A percentile compares a stretch with the other conserved stretches of the same genome.
phyloP scores from a whole-genome alignment of 2,797 vertebrate species.

The Nothura maculosa region DNA sequence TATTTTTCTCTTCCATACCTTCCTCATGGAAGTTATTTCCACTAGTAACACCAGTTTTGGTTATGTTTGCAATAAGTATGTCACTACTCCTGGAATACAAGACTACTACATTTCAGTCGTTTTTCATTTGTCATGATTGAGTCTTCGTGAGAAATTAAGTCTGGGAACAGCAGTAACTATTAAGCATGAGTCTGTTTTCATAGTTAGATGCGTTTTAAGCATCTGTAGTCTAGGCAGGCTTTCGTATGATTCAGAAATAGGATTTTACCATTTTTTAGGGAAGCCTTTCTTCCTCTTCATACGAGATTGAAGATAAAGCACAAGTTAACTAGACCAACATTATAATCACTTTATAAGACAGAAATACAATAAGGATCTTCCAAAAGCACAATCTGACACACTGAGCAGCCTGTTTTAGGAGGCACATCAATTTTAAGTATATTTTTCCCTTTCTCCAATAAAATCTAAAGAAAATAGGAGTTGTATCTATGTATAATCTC shows the following conservation, averaged over 20 bases:
- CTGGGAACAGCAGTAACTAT: not conserved
- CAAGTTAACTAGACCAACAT: not conserved
- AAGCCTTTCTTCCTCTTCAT: fast-evolving
- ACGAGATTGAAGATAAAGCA: not conserved
- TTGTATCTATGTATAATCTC: not conserved
- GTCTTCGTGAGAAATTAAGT: not conserved
- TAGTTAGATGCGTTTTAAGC: not conserved
- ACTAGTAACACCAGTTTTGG: slow-evolving; percentile 40
- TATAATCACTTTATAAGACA: not conserved
- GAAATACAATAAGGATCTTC: not conserved
- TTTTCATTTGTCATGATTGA: not conserved
- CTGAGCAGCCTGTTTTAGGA: not conserved
- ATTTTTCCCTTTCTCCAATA: not conserved
- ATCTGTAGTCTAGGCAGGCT: slow-evolving; percentile 59
- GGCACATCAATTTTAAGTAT: not conserved
- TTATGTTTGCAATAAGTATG: slow-evolving; percentile 2
- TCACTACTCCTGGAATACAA: not conserved
- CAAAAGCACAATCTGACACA: not conserved
- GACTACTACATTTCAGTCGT: not conserved
- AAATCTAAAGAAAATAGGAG: not conserved
- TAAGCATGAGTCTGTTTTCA: not conserved
- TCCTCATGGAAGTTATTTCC: not conserved
- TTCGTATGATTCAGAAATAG: too few species aligned
- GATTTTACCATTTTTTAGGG: not conserved
- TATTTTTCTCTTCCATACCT: not conserved